Evolutionary conservation across 2,888 invertebrate species (phyloP).

Genomic region (Vesta saturnalis): DNA sequence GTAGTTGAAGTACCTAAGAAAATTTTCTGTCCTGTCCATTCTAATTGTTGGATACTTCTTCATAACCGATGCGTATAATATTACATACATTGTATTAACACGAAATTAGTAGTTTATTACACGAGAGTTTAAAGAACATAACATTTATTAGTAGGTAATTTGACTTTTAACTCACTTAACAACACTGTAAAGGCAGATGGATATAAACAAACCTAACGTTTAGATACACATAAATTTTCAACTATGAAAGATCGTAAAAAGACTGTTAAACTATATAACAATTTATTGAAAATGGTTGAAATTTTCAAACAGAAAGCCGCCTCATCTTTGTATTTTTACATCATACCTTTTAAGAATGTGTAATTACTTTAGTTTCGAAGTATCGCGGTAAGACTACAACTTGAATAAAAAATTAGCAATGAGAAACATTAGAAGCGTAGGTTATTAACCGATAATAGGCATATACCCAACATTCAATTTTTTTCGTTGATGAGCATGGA

Average conservation of each 20-base stretch:
- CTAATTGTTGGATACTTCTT: no score
- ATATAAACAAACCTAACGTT: slow-evolving; percentile 19
- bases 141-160: slow-evolving; percentile 15
- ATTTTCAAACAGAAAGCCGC: slow-evolving; percentile 20
- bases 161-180: slow-evolving; percentile 7
- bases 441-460: slow-evolving; percentile 55
- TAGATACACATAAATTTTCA: slow-evolving; percentile 20
- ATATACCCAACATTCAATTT: slow-evolving; percentile 55
- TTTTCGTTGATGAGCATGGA: slow-evolving; percentile 54
- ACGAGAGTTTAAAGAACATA: not conserved
- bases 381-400: slow-evolving; percentile 12
- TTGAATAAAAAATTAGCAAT: slow-evolving; percentile 36
- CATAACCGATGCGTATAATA: not conserved
- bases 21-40: no score
- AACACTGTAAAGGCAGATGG: slow-evolving; percentile 12
- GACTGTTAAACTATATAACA: slow-evolving; percentile 16
- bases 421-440: slow-evolving; percentile 43
- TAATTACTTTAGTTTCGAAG: slow-evolving; percentile 23
- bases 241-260: slow-evolving; percentile 21
- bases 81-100: slow-evolving; percentile 10
- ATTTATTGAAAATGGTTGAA: slow-evolving; percentile 23
- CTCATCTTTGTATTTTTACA: slow-evolving; percentile 12
- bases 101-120: slow-evolving; percentile 9
- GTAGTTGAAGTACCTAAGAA: no score
- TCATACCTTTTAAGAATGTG: slow-evolving; percentile 34